Evolutionary conservation across 2,797 vertebrate genomes (phyloP).

Genomic region (Lutjanus argentimaculatus): DNA sequence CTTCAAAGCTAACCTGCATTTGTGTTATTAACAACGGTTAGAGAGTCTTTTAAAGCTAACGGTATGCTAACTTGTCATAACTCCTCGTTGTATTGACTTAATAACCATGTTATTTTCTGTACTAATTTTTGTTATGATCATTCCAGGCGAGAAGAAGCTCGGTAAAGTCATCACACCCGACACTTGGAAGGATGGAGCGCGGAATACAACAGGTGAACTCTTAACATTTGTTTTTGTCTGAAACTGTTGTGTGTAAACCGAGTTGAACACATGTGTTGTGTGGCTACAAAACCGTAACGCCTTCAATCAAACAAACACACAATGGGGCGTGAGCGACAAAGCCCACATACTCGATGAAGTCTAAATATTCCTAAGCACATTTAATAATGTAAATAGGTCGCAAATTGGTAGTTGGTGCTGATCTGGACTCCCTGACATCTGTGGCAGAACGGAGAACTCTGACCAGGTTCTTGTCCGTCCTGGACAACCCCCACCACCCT

Average conservation of each 20-base stretch:
- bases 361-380: too few relatives aligned
- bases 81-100: neutral
- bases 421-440: too few relatives aligned
- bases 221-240: neutral
- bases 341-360: too few relatives aligned
- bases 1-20: neutral
- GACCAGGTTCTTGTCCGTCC: too few relatives aligned
- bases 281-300: too few relatives aligned
- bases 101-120: neutral
- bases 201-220: slow-evolving; percentile 95
- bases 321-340: too few relatives aligned
- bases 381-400: too few relatives aligned
- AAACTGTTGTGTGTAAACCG: neutral
- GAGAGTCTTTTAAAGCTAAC: neutral
- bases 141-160: slow-evolving; percentile 96
- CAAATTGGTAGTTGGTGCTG: too few relatives aligned
- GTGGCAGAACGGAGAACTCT: too few relatives aligned
- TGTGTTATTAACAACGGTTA: neutral
- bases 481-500: too few relatives aligned
- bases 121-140: neutral
- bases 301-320: neutral
- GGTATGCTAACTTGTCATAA: slow-evolving; percentile 2
- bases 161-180: slow-evolving; percentile 97
- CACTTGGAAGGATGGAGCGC: slow-evolving; percentile 98
- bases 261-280: too few relatives aligned